phyloP scores from a whole-genome alignment of 2,113 vertebrate genomes.

The Nothoprocta pentlandii region DNA sequence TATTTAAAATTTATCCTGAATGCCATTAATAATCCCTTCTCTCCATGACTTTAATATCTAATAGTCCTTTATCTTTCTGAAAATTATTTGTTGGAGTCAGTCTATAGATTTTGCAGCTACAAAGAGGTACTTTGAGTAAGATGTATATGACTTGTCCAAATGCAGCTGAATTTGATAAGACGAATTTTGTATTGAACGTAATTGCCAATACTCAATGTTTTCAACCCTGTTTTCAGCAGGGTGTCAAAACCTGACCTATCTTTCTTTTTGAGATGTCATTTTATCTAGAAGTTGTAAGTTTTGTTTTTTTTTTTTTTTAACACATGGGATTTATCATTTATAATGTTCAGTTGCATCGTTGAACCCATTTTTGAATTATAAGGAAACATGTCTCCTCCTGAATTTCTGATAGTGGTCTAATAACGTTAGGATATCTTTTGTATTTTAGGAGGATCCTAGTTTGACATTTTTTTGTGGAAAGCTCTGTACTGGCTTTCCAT shows the following conservation, averaged over 20 bases:
- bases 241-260: background rate
- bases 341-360: background rate
- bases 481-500: background rate
- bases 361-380: background rate
- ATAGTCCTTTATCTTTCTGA: background rate
- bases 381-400: background rate
- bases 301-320: too few species aligned
- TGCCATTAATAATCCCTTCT: background rate
- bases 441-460: background rate
- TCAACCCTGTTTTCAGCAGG: background rate
- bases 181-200: background rate
- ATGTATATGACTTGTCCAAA: background rate
- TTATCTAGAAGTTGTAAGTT: too few species aligned
- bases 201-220: background rate
- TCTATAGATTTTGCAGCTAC: background rate
- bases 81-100: background rate
- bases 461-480: background rate
- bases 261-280: too few species aligned
- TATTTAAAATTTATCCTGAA: background rate
- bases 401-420: background rate
- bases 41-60: background rate
- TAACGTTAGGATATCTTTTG: background rate
- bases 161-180: background rate
- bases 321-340: background rate
- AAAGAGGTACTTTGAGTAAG: background rate